Percentiles rank a stretch among this genome's conserved stretches.
Conservation (phyloP, 1,140 invertebrate species). For the Anadara kagoshimensis region DNA sequence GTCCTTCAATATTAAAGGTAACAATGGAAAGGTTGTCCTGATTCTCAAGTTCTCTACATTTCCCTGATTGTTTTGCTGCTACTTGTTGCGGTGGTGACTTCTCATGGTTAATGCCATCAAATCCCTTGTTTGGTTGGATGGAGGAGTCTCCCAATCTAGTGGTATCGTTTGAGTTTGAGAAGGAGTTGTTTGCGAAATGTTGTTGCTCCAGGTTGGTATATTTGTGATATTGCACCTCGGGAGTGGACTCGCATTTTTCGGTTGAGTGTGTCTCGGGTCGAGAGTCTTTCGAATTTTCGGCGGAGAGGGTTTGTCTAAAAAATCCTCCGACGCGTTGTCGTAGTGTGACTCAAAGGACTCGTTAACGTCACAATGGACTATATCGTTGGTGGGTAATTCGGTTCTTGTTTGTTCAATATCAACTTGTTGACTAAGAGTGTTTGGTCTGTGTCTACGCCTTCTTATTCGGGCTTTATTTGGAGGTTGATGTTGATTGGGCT, state of each 20-base stretch:
- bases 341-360: neutral
- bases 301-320: neutral
- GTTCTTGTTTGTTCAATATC: no score
- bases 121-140: no score
- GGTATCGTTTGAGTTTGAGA: neutral
- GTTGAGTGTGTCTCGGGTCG: no score
- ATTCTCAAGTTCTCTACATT: neutral
- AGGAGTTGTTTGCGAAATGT: neutral
- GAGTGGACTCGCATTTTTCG: no score
- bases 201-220: no score
- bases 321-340: neutral
- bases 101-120: no score
- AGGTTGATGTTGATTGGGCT: neutral
- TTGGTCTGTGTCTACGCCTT: neutral
- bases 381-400: neutral
- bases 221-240: no score
- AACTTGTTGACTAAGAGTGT: neutral
- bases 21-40: neutral
- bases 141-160: neutral
- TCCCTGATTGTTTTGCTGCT: neutral
- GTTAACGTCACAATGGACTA: neutral
- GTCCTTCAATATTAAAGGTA: conserved; percentile 12
- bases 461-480: neutral
- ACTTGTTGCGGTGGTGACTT: no score
- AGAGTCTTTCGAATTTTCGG: no score